Evolutionary conservation across 2,113 vertebrate species (phyloP), one percentile per base, ranked within the genome.

Genomic region (Ibidorhyncha struthersii): DNA sequence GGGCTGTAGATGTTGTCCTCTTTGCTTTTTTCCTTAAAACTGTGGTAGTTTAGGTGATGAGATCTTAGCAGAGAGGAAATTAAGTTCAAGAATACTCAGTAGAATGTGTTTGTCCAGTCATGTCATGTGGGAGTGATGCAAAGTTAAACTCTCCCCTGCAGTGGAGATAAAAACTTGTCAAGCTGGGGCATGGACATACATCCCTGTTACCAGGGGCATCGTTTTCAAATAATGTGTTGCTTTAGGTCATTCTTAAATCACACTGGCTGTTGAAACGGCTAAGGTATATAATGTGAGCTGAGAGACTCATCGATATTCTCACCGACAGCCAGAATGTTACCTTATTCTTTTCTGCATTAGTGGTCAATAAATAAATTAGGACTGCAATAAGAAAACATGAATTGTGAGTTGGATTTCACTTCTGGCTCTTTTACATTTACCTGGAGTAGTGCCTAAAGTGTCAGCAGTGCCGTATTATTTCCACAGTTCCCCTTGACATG

Each of bases 221-320:
- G 0, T 86, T 95, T 95, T 40, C 55, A 70, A 50, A 61, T 66
- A 62, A 62, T 34, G 47, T 63, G 56, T 66, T 89, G 76, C 76
- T 90, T 25, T 53, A 89, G 90, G 82, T 86, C 69, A 94, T 86
- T 82, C 80, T 82, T 84, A 83, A 95, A 84, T 89, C 81, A 71
- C 43, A 25, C 27, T 79, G 77, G 27, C 72, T 89, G 14, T 34
- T 89, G 89, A 80, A 93, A 94, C 45, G 6, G 25, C 53, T 71
- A 18, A 65, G 15, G 40, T 61, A 27, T 38, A 53, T 47, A 82
- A 78, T 50, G 14, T 71, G 73, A 91, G 43, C 73, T 47, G 71
- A 67, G 70, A 87, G 45, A 66, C 32, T 66, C 20, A 3, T 23
- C 22, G 56, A 53, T 82, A 45, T 41, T 59, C 47, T 82, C 29